Evolutionary conservation across 2,113 vertebrate genomes (phyloP).

Genomic region (Spea bombifrons): DNA sequence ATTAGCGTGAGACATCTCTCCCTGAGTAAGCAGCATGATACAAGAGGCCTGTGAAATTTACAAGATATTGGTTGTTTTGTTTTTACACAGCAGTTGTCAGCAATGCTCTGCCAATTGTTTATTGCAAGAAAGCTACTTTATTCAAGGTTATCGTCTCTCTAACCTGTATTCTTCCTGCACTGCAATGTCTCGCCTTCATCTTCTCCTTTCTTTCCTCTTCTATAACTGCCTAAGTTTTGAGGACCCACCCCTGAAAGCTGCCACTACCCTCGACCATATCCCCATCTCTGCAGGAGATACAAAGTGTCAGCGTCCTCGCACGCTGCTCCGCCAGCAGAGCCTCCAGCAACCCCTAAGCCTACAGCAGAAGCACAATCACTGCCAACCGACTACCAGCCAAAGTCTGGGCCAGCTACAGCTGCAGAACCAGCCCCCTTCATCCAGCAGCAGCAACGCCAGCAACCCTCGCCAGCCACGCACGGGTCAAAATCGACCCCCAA

Average conservation of each 20-base stretch:
- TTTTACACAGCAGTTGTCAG: background rate
- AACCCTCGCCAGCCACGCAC: constrained; percentile 68
- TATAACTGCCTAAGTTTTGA: constrained; percentile 79
- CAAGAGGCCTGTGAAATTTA: no score
- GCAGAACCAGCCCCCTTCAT: constrained; percentile 60
- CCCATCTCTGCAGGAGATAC: constrained; percentile 79
- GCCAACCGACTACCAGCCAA: constrained; percentile 90
- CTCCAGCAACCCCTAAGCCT: constrained; percentile 93
- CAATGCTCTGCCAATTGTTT: background rate
- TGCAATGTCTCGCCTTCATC: constrained; percentile 69
- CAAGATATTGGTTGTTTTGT: no score
- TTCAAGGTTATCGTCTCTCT: constrained; percentile 78
- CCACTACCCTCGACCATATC: constrained; percentile 91
- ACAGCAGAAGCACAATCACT: constrained; percentile 74
- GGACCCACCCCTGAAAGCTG: constrained; percentile 84
- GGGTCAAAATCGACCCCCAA: constrained; percentile 66
- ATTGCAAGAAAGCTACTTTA: constrained; percentile 53
- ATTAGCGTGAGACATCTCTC: no score
- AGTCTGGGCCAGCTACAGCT: constrained; percentile 91
- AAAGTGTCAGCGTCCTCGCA: constrained; percentile 84
- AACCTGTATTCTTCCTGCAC: constrained; percentile 75
- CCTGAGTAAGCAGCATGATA: no score
- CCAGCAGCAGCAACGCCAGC: constrained; percentile 58
- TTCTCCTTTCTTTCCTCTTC: constrained; percentile 72
- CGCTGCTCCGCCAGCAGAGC: constrained; percentile 90